Evolutionary conservation across 2,113 vertebrate genomes (phyloP), one percentile per base, ranked within the genome.

Genomic region (Hepsetus odoe): DNA sequence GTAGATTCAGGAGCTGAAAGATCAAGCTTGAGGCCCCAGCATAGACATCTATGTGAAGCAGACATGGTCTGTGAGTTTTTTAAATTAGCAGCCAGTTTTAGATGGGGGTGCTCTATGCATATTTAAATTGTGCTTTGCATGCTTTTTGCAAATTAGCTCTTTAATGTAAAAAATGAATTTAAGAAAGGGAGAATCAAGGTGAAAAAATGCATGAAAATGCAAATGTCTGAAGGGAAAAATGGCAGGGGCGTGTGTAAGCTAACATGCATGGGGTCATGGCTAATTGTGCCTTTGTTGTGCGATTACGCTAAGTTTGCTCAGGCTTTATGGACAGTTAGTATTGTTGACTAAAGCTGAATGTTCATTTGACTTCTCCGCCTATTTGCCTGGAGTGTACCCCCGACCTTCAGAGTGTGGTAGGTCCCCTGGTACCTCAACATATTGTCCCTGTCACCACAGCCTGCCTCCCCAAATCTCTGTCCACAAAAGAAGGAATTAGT

Each of bases 241-340:
- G 87, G 87, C 80, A 81, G 87, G 74, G 83, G 86, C 82, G 71
- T 90, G 85, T 86, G 80, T 79, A 68, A 82, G 83, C 87, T 90
- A 91, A 92, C 87, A 82, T 89, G 89, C 86, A 18, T 82, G 82
- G 65, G 83, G 82, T 92, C 46, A 59, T 75, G 85, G 82, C 88
- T 93, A 94, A 94, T 92, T 93, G 91, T 89, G 85, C 86, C 86
- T 91, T 92, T 94, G 92, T 94, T 91, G 88, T 86, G 86, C 86
- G 89, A 92, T 93, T 92, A 93, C 28, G 35, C 84, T 59, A 80
- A 85, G 90, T 92, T 93, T 92, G 82, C 86, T 85, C 80, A 88
- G 85, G 90, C 80, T 90, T 93, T 92, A 90, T 76, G 69, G 33
- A 53, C 32, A 56, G 80, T 75, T 71, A 58, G 55, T 67, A 61